Base-by-base conservation (phyloP, 2,888 invertebrate genomes). In the Blastobasis adustella region DNA sequence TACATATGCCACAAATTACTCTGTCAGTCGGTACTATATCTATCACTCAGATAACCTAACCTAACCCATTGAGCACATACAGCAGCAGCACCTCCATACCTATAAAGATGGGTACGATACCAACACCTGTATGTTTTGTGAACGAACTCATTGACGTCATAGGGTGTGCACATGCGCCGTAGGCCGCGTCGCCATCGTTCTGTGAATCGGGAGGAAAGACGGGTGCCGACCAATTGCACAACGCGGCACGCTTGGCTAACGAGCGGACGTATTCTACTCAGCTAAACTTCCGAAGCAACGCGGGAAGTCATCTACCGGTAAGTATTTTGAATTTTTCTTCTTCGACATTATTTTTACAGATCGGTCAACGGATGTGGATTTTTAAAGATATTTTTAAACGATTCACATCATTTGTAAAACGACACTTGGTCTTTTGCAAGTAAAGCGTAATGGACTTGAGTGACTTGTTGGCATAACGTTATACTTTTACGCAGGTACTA, bases 101-200 rank as follows among this genome's bases (percentile, higher is more conserved):
- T 63, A 61, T 61, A 41, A 9, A 8, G 37, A 10, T 50, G 46
- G 10, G 10, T 9, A 41, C 23, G 23, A 36, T 41, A 50, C 50
- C 40, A 40, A 54, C 76, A 81, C 83, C 83, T 85, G 83, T 84
- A 78, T 76, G 79, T 73, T 79, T 79, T 78, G 76, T 85, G 85
- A 86, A 84, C 77, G 85, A 74, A 81, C 63, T 76, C 81, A 86
- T 87, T 87, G 86, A 87, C 86, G 86, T 87, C 86, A 87, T 77
- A 73, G 71, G 67, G 61, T 63, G 52, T 62, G 61, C 74, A 72
- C 80, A 75, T 68, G 76, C 82, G 83, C 65, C 48, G 37, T 66
- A 23, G 37, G 9, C 37, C 56, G 59, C 68, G 67, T 66, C 68
- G 73, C 68, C 66, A 63, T 61, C 58, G 56, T 58, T 45, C 51